Evolutionary conservation across 2,888 invertebrate species (phyloP).

Genomic region (Bellardia bayeri): DNA sequence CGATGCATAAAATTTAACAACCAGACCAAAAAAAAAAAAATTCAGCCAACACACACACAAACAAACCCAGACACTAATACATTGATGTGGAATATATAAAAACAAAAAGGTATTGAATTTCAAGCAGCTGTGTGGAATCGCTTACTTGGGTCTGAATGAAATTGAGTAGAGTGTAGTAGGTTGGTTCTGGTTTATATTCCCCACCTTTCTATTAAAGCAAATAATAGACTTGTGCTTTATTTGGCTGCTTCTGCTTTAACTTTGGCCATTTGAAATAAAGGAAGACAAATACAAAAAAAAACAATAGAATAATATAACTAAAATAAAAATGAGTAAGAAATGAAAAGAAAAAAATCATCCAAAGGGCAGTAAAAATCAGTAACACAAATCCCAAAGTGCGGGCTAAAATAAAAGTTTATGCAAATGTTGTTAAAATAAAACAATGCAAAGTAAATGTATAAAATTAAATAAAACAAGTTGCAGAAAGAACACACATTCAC

Average conservation of each 20-base stretch:
- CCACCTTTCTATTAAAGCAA: slow-evolving; percentile 56
- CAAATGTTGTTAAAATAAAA: slow-evolving; percentile 73
- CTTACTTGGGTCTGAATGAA: slow-evolving; percentile 56
- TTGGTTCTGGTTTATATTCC: slow-evolving; percentile 1
- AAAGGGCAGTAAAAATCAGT: slow-evolving; percentile 73
- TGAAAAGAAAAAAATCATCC: slow-evolving; percentile 41
- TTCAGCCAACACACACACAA: slow-evolving; percentile 3
- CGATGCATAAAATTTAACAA: slow-evolving; percentile 76
- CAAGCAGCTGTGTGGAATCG: slow-evolving; percentile 76
- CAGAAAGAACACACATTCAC: slow-evolving; percentile 31
- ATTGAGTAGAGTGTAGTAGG: slow-evolving; percentile 37
- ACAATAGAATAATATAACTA: slow-evolving; percentile 54
- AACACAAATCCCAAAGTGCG: slow-evolving; percentile 76
- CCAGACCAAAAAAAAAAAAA: slow-evolving; percentile 62
- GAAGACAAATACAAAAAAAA: slow-evolving; percentile 23
- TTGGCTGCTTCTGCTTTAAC: not conserved
- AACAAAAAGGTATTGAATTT: slow-evolving; percentile 76
- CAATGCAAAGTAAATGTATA: slow-evolving; percentile 71
- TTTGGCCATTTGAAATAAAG: slow-evolving; percentile 62
- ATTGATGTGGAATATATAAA: slow-evolving; percentile 15
- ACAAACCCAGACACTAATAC: not conserved
- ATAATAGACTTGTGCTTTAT: slow-evolving; percentile 60
- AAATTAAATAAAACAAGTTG: slow-evolving; percentile 67
- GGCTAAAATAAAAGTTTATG: slow-evolving; percentile 77
- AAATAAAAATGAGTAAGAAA: slow-evolving; percentile 14